phyloP scores from a whole-genome alignment of 1,140 invertebrate species.

The Macrocentrus cingulum region DNA sequence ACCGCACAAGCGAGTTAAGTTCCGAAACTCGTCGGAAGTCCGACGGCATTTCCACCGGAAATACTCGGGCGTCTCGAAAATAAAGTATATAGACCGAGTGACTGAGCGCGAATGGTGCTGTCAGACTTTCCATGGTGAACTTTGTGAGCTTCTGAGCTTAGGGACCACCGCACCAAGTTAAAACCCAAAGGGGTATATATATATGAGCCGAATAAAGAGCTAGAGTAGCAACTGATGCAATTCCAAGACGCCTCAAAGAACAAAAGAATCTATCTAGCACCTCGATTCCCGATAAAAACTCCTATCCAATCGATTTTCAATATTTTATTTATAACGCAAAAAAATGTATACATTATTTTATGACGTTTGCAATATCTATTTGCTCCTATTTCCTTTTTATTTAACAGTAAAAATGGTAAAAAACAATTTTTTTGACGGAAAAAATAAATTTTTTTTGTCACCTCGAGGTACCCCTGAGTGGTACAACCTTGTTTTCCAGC shows the following conservation, averaged over 20 bases:
- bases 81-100: conserved; percentile 8
- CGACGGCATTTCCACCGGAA: conserved; percentile 22
- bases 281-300: too few relatives aligned
- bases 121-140: conserved; percentile 16
- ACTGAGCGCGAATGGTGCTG: conserved; percentile 12
- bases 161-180: conserved; percentile 2
- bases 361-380: too few relatives aligned
- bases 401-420: too few relatives aligned
- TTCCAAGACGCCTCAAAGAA: background rate
- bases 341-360: too few relatives aligned
- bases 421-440: too few relatives aligned
- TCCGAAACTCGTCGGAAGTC: conserved; percentile 16
- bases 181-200: conserved; percentile 8
- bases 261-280: background rate
- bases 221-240: conserved; percentile 1
- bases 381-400: too few relatives aligned
- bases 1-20: conserved; percentile 1
- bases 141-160: conserved; percentile 18
- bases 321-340: too few relatives aligned
- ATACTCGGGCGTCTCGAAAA: conserved; percentile 2
- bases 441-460: too few relatives aligned
- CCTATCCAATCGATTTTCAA: too few relatives aligned
- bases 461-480: too few relatives aligned
- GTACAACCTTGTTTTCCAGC: too few relatives aligned
- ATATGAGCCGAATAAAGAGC: background rate